These are phyloP conservation scores for Melanostoma scalare DNA, from an alignment of 2,888 invertebrate species.

Conservation along the genomic window DNA sequence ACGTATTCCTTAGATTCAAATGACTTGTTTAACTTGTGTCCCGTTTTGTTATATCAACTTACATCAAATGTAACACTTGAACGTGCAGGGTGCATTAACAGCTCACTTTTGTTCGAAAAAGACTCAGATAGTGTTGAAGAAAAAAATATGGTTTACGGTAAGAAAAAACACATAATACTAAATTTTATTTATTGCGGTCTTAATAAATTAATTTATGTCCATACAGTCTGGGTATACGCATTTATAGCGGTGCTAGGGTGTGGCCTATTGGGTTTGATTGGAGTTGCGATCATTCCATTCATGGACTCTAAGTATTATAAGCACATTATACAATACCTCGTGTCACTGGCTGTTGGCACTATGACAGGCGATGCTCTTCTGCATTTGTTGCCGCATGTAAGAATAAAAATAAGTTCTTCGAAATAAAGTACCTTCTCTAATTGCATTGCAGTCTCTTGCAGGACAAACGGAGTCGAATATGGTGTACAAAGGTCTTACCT, in stretches of 20 bases:
- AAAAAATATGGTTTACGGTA: constrained; percentile 77
- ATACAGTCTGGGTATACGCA: constrained; percentile 91
- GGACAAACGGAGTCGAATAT: constrained; percentile 85
- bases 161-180: constrained; percentile 15
- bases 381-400: constrained; percentile 95
- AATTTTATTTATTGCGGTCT: background rate
- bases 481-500: constrained; percentile 92
- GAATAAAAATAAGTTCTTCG: constrained; percentile 49
- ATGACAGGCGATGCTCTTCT: constrained; percentile 95
- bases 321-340: constrained; percentile 93
- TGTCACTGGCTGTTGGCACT: constrained; percentile 96
- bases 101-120: constrained; percentile 77
- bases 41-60: constrained; percentile 87
- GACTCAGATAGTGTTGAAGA: constrained; percentile 66
- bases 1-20: constrained; percentile 75
- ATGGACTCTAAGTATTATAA: constrained; percentile 95
- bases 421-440: constrained; percentile 6
- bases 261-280: constrained; percentile 92
- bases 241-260: constrained; percentile 91
- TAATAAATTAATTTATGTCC: constrained; percentile 22
- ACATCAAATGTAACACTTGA: constrained; percentile 84
- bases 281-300: constrained; percentile 94
- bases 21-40: constrained; percentile 84
- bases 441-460: constrained; percentile 77
- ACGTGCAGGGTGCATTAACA: constrained; percentile 84